Percentiles rank a stretch among this genome's conserved stretches.
Conservation (phyloP, 2,113 vertebrate genomes). For the Strix uralensis region DNA sequence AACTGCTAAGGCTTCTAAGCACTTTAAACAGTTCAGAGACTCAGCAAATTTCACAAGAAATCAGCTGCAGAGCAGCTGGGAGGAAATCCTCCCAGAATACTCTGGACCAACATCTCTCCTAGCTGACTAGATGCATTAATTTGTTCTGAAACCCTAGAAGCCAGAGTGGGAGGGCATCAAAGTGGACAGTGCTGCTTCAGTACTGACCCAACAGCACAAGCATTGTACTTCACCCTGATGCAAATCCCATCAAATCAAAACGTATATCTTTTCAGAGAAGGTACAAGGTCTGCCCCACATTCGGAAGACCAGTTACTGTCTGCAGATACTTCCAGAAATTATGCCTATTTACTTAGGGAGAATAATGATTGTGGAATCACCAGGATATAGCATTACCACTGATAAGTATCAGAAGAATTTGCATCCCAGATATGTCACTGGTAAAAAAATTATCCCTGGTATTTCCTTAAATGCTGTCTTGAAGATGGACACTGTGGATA, state of each 20-base stretch:
- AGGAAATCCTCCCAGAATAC: background rate
- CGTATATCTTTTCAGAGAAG: background rate
- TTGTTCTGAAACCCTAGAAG: background rate
- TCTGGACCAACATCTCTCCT: background rate
- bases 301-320: background rate
- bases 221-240: background rate
- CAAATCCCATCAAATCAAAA: conserved; percentile 1
- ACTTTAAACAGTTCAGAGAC: conserved; percentile 8
- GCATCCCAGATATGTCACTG: background rate
- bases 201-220: background rate
- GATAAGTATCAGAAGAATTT: background rate
- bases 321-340: background rate
- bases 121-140: background rate
- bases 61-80: background rate
- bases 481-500: background rate
- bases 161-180: background rate
- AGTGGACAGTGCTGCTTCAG: background rate
- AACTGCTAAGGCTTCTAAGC: background rate
- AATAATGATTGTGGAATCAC: background rate
- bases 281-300: background rate
- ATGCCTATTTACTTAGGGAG: background rate
- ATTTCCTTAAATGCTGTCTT: background rate
- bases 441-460: background rate
- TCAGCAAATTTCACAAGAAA: conserved; percentile 35
- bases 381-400: background rate